Evolutionary conservation across 2,888 invertebrate genomes (phyloP).

Genomic region (Acronicta psi): DNA sequence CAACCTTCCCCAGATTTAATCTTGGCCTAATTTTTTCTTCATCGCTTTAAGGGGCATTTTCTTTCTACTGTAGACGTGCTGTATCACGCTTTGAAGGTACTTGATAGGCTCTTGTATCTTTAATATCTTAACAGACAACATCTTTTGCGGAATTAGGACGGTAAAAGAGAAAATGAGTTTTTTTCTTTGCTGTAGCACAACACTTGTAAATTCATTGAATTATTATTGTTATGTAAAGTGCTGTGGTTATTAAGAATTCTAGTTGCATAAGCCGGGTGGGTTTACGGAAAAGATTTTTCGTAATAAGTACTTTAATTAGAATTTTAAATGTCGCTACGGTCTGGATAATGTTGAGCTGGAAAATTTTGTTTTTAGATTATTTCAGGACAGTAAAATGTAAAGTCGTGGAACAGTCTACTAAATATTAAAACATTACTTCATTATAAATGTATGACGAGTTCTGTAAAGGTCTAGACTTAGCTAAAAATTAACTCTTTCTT

Average conservation of each 20-base stretch:
- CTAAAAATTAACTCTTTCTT: constrained; percentile 6
- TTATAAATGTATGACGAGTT: constrained; percentile 23
- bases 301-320: constrained; percentile 37
- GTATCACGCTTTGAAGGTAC: constrained; percentile 61
- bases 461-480: constrained; percentile 2
- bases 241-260: constrained; percentile 37
- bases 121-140: constrained; percentile 70
- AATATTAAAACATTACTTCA: constrained; percentile 14
- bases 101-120: constrained; percentile 66
- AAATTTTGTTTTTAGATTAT: constrained; percentile 23
- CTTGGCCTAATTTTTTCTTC: constrained; percentile 60
- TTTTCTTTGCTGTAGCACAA: constrained; percentile 38
- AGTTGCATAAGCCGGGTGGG: constrained; percentile 20
- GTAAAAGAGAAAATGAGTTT: constrained; percentile 62
- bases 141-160: constrained; percentile 61
- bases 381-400: constrained; percentile 5
- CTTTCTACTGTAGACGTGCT: constrained; percentile 59
- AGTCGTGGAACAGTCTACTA: constrained; percentile 21
- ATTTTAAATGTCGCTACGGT: constrained; percentile 41
- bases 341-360: constrained; percentile 27
- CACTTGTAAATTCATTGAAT: constrained; percentile 52
- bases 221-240: constrained; percentile 46
- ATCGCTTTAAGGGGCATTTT: constrained; percentile 53
- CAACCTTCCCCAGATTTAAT: constrained; percentile 64
- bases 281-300: constrained; percentile 29